phyloP scores from a whole-genome alignment of 2,113 vertebrate genomes.

The Hystrix brachyura region DNA sequence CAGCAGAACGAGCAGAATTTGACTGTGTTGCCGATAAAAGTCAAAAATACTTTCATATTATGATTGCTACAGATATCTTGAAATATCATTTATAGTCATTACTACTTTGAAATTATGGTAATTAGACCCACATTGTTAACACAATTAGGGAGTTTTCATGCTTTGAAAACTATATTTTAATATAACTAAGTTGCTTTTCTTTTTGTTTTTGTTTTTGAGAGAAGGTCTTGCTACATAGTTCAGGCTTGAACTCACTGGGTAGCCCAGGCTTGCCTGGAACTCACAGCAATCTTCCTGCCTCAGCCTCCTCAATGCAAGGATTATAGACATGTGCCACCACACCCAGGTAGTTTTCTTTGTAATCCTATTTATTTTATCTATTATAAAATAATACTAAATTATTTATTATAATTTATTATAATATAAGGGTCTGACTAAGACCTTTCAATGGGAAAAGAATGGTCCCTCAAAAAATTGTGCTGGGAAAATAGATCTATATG shows the following conservation, averaged over 20 bases:
- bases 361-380: conserved; percentile 26
- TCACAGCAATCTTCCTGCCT: background rate
- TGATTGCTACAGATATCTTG: background rate
- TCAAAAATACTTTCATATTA: conserved; percentile 27
- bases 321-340: background rate
- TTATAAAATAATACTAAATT: background rate
- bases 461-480: background rate
- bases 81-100: conserved; percentile 23
- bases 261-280: background rate
- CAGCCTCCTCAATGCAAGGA: background rate
- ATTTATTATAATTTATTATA: background rate
- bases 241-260: background rate
- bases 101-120: background rate
- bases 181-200: background rate
- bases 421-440: background rate
- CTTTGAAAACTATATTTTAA: conserved; percentile 43
- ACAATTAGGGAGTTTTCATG: background rate
- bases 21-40: conserved; percentile 27
- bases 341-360: background rate
- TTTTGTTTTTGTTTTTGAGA: background rate
- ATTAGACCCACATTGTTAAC: background rate
- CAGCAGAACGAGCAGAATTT: background rate
- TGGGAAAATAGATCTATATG: background rate
- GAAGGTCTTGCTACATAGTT: background rate
- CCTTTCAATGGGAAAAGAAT: background rate